Evolutionary conservation across 1,140 invertebrate species (phyloP), one percentile per base, ranked within the genome.

Genomic region (Drosophila nasuta): DNA sequence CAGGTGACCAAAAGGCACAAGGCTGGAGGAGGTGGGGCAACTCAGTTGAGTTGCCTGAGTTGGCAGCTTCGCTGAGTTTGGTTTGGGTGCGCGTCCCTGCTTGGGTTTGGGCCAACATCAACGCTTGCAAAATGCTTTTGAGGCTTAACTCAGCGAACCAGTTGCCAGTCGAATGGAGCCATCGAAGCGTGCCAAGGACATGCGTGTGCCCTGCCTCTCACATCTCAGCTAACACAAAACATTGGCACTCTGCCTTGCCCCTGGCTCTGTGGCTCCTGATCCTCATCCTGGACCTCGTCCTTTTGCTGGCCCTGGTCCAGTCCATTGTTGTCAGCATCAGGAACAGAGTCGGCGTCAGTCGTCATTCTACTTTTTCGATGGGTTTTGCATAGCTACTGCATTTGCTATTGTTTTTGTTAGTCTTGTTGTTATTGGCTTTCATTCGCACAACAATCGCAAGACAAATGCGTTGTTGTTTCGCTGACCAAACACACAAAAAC

Each of bases 101-200:
- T 17, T 7, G 48, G 48, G 56, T 15, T 35, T 38, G 41, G 30
- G 8, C 1, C 52, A 78, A 56, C 74, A 46, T 38, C 59, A 69
- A 48, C 35, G 2, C 76, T 56, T 72, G 72, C 46, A 68, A 75
- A 80, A 72, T 66, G 77, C 74, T 77, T 68, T 74, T 60, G 64
- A 57, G 66, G 79, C 68, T 80, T 77, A 80, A 77, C 48, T 68
- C 74, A 49, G 43, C 45, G 45, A 56, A 63, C 43, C 56, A 60
- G 48, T 54, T 48, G 64, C 28, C 64, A 28, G 70, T 35, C 63
- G 68, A 72, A 57, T 33, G 67, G 33, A 72, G 67, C 54, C 65
- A 85, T 68, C 65, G 69, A 75, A 77, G 81, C 81, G 66, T 81
- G 58, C 65, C 74, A 81, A 73, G 74, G 62, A 78, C 74, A 85